phyloP scores from a whole-genome alignment of 2,888 invertebrate species.

The Andricus curvator region DNA sequence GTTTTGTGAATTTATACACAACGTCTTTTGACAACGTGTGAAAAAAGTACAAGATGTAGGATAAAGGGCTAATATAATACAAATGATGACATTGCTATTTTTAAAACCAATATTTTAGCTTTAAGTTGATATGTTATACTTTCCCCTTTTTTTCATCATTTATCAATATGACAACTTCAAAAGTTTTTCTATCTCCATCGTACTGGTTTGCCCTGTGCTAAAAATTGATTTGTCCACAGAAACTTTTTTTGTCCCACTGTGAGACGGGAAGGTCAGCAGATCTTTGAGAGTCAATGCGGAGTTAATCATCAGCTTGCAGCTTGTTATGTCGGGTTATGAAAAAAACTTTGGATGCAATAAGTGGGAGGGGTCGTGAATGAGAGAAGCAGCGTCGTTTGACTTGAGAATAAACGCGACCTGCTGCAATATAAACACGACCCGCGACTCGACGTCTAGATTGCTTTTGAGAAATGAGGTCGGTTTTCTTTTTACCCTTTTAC shows the following conservation, averaged over 20 bases:
- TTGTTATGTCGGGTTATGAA: conserved; percentile 12
- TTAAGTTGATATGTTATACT: no score
- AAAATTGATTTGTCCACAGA: background rate
- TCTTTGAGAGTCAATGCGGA: background rate
- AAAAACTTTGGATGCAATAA: background rate
- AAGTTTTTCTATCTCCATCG: no score
- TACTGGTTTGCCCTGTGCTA: no score
- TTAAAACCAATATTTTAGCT: no score
- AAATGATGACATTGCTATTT: no score
- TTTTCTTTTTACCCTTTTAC: conserved; percentile 37
- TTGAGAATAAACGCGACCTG: conserved; percentile 32
- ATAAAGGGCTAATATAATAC: no score
- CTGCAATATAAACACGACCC: conserved; percentile 35
- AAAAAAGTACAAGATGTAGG: no score
- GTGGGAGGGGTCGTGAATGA: conserved; percentile 26
- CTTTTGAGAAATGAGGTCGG: conserved; percentile 41
- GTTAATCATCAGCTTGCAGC: conserved; percentile 16
- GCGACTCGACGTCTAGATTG: conserved; percentile 37
- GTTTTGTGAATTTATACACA: no score
- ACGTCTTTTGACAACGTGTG: no score
- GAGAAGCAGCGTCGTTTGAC: conserved; percentile 33
- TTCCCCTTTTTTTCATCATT: no score
- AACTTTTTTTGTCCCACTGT: background rate
- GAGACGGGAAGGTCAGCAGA: background rate
- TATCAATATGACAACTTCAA: no score